These are phyloP conservation scores for Sinocyclocheilus anophthalmus DNA, from an alignment of 2,113 vertebrate genomes.

Conservation along the genomic window DNA sequence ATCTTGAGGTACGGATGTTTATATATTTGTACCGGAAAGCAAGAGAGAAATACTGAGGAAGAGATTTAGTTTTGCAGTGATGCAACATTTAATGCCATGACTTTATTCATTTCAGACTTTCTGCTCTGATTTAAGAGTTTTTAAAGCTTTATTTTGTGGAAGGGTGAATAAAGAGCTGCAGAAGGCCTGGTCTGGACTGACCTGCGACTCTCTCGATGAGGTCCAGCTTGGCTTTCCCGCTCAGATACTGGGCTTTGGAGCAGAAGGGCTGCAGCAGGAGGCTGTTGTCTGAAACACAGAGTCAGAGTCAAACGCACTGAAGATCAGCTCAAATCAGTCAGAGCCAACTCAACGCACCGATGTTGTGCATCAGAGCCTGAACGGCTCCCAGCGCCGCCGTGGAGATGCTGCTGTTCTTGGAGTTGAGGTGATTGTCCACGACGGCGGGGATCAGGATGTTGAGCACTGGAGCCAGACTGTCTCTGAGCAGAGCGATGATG, in stretches of 20 bases:
- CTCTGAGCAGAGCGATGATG: conserved; percentile 83
- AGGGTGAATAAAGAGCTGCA: neutral
- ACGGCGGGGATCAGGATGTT: conserved; percentile 89
- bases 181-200: conserved; percentile 61
- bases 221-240: conserved; percentile 91
- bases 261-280: conserved; percentile 92
- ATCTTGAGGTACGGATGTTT: no score
- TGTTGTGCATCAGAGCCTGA: conserved; percentile 80
- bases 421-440: conserved; percentile 96
- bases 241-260: conserved; percentile 92
- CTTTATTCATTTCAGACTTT: no score
- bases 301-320: neutral
- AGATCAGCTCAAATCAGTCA: neutral
- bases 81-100: no score
- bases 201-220: conserved; percentile 91
- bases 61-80: no score
- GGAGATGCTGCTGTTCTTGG: conserved; percentile 89
- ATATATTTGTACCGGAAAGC: no score
- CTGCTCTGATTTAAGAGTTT: no score
- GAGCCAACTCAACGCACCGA: conserved; percentile 74
- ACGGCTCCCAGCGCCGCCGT: conserved; percentile 84
- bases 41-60: no score
- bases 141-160: no score
- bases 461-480: conserved; percentile 85
- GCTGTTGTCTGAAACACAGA: conserved; percentile 79